Conservation (phyloP, 1,140 invertebrate genomes). For the Anastrepha ludens region DNA sequence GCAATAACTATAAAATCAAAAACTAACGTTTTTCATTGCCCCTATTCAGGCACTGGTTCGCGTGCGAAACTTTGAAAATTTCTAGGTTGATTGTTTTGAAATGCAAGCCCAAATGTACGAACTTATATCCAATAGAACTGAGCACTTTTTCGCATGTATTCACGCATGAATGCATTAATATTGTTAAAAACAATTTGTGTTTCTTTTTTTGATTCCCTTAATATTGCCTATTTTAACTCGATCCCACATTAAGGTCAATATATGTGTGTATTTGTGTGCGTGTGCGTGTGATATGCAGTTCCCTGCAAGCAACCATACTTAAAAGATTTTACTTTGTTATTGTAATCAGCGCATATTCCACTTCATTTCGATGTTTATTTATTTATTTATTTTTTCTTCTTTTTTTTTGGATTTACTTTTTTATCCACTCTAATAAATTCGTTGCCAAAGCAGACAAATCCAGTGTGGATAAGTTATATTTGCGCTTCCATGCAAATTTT, state of each 20-base stretch:
- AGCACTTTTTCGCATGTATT: not conserved
- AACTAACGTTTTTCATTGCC: not conserved
- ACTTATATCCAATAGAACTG: not conserved
- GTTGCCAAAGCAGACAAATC: constrained; percentile 34
- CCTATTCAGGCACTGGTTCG: not conserved
- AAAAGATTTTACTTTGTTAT: not conserved
- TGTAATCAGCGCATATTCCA: not conserved
- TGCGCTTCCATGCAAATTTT: constrained; percentile 18
- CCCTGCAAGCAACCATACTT: not conserved
- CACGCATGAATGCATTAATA: constrained; percentile 2
- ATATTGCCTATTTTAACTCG: not conserved
- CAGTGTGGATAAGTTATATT: constrained; percentile 17
- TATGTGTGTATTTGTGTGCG: too few relatives aligned
- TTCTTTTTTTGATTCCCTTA: not conserved
- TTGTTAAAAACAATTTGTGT: not conserved
- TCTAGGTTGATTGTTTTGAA: not conserved
- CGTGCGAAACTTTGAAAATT: not conserved
- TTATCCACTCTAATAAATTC: constrained; percentile 27
- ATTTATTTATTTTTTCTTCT: not conserved
- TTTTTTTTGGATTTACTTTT: not conserved
- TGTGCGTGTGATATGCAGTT: too few relatives aligned
- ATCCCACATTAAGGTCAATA: not conserved
- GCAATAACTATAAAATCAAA: not conserved
- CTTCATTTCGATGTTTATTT: not conserved
- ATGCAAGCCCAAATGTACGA: not conserved